phyloP scores from a whole-genome alignment of 92 coral and sea anemone species.

The Scolanthus callimorphus region DNA sequence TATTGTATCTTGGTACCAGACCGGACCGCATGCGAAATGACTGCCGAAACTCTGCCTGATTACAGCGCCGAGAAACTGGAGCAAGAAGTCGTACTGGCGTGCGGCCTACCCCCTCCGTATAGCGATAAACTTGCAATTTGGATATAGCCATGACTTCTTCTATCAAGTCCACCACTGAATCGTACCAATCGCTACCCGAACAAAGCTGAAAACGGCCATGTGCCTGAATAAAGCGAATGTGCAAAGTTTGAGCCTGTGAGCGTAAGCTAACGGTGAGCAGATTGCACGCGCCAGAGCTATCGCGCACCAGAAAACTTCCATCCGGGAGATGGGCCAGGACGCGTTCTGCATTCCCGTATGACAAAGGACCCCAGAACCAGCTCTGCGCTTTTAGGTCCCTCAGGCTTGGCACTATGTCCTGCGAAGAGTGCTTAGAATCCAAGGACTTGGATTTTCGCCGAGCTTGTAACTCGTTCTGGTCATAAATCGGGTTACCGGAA shows the following conservation, averaged over 20 bases:
- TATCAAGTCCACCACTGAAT: background rate
- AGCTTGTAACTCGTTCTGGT: background rate
- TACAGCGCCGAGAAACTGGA: too few species aligned
- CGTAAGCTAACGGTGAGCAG: background rate
- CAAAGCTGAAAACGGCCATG: background rate
- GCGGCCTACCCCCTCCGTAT: background rate
- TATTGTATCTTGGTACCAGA: too few species aligned
- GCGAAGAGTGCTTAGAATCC: background rate
- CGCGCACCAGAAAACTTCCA: background rate
- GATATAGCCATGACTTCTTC: background rate
- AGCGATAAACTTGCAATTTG: background rate
- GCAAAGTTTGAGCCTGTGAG: background rate
- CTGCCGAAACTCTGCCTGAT: too few species aligned
- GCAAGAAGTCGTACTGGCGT: background rate
- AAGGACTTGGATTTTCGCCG: background rate
- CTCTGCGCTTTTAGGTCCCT: background rate
- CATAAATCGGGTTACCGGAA: background rate
- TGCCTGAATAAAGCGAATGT: background rate
- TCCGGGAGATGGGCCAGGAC: background rate
- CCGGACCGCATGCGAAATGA: too few species aligned
- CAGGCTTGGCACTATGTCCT: background rate
- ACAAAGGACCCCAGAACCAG: background rate
- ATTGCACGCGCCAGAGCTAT: background rate
- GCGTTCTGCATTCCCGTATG: background rate
- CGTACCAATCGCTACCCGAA: background rate